Percentiles rank a stretch among this genome's conserved stretches.
These are phyloP conservation scores for Oligia fasciuncula DNA, from an alignment of 2,888 invertebrate species.

Conservation along the genomic window DNA sequence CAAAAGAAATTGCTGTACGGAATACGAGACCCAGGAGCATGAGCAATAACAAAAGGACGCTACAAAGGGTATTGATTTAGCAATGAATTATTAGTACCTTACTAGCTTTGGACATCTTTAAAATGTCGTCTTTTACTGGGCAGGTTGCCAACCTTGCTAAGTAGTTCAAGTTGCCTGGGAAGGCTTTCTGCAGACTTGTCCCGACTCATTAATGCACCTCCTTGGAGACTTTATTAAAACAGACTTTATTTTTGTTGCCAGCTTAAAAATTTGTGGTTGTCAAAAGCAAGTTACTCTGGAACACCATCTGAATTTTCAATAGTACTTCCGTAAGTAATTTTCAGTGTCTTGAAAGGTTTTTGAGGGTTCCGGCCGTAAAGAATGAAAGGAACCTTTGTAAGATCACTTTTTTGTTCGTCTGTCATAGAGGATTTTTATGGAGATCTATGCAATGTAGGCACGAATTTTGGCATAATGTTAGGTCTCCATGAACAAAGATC, in stretches of 20 bases:
- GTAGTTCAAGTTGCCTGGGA: constrained; percentile 49
- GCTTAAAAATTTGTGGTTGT: background rate
- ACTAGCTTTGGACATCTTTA: constrained; percentile 34
- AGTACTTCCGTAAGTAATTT: background rate
- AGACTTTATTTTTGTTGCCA: constrained; percentile 23
- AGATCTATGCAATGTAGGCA: background rate
- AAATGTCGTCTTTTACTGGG: constrained; percentile 41
- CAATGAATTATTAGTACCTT: constrained; percentile 49
- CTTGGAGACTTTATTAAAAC: constrained; percentile 28
- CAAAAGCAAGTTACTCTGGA: background rate
- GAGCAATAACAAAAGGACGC: constrained; percentile 28
- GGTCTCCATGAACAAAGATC: background rate
- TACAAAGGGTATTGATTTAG: constrained; percentile 50
- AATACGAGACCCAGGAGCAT: constrained; percentile 17
- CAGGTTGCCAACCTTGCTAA: constrained; percentile 49
- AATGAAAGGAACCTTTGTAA: background rate
- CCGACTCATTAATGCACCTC: constrained; percentile 55
- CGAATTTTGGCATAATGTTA: background rate
- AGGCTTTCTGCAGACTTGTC: constrained; percentile 41
- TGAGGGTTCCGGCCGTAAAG: background rate
- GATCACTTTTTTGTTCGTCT: background rate
- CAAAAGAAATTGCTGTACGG: constrained; percentile 22
- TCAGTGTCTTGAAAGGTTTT: background rate
- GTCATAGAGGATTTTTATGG: background rate
- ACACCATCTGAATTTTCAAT: background rate